Conservation (phyloP, 2,113 vertebrate species). For the Trematocara zebra region DNA sequence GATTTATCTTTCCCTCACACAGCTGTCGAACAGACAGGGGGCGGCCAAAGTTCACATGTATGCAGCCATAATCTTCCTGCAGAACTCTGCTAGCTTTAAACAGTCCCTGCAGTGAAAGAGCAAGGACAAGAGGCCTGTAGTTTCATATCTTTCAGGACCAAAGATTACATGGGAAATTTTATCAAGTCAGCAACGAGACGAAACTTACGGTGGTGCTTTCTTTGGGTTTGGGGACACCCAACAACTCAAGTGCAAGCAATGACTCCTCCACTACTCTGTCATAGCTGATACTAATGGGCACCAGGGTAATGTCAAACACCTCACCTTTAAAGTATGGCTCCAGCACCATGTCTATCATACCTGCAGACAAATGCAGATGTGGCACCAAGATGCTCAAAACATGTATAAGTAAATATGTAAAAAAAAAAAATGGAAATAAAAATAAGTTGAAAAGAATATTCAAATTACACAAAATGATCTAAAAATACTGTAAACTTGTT, state of each 20-base stretch:
- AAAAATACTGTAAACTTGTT: neutral
- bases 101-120: conserved; percentile 75
- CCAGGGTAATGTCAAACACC: conserved; percentile 87
- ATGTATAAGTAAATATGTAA: neutral
- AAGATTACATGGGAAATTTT: neutral
- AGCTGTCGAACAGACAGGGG: conserved; percentile 85
- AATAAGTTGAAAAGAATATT: neutral
- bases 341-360: conserved; percentile 93
- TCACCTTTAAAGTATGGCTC: conserved; percentile 94
- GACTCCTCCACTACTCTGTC: conserved; percentile 92
- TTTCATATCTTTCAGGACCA: neutral
- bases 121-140: neutral
- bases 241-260: conserved; percentile 85
- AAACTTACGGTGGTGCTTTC: conserved; percentile 76
- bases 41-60: conserved; percentile 85
- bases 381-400: neutral
- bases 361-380: conserved; percentile 59
- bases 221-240: conserved; percentile 92
- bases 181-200: neutral
- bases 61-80: conserved; percentile 84
- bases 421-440: neutral
- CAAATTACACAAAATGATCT: neutral
- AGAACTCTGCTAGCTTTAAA: conserved; percentile 88
- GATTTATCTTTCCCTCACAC: conserved; percentile 78
- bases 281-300: conserved; percentile 96